A percentile compares a stretch with the other conserved stretches of the same genome.
phyloP scores from a whole-genome alignment of 2,797 vertebrate species.

The Choloepus didactylus region DNA sequence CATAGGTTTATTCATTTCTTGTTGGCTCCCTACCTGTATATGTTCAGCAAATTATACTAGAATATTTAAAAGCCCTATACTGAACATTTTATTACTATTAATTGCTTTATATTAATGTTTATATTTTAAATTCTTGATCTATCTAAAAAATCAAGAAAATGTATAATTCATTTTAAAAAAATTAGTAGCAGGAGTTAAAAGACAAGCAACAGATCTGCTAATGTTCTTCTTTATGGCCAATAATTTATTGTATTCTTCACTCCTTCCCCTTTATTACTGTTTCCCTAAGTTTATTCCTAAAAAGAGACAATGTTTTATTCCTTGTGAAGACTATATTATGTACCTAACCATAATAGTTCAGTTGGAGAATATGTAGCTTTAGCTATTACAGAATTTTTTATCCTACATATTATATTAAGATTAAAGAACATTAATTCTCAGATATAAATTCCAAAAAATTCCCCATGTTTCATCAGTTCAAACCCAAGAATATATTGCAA shows the following conservation, averaged over 20 bases:
- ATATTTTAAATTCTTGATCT: background rate
- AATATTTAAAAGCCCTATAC: conserved; percentile 38
- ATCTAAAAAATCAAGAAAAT: conserved; percentile 31
- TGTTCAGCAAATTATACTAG: background rate
- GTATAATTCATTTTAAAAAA: conserved; percentile 49
- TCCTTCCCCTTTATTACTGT: background rate
- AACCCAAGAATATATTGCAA: conserved; percentile 9
- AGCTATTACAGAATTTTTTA: background rate
- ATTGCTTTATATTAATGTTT: conserved; percentile 41
- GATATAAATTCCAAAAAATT: background rate
- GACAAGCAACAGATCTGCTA: background rate
- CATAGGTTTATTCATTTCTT: background rate
- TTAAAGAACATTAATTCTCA: background rate
- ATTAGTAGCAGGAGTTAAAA: background rate
- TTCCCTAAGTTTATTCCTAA: background rate
- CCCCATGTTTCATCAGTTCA: background rate
- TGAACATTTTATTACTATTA: background rate
- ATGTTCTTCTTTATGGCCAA: background rate
- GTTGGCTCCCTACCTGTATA: background rate
- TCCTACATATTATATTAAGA: background rate
- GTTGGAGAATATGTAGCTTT: background rate
- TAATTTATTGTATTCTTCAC: background rate
- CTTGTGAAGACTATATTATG: background rate
- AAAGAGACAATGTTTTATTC: background rate
- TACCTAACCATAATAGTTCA: background rate